These are phyloP conservation scores for Alentia gelatinosa DNA, from an alignment of 2,888 invertebrate species.

Conservation along the genomic window DNA sequence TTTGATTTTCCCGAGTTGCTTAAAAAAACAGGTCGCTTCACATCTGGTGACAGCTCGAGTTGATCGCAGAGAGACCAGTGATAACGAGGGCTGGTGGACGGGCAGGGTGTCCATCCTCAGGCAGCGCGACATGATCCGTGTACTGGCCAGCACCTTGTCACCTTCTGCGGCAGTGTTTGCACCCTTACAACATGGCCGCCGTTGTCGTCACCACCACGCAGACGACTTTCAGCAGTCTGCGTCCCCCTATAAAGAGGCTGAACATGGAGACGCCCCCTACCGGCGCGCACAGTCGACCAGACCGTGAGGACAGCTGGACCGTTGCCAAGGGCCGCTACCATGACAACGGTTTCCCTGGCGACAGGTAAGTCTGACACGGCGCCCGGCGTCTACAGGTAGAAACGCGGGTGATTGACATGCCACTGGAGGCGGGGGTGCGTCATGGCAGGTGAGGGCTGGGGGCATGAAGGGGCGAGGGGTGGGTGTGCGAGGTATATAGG, in stretches of 20 bases:
- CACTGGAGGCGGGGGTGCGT: no score
- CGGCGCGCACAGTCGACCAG: neutral
- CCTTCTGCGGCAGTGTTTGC: no score
- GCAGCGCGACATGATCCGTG: no score
- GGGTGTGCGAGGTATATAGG: neutral
- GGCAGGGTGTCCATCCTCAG: no score
- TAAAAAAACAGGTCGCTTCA: neutral
- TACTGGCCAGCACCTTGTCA: no score
- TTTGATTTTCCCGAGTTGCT: no score
- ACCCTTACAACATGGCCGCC: neutral
- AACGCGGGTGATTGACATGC: no score
- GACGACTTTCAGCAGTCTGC: no score
- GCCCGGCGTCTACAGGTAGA: neutral
- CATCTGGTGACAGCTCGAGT: neutral
- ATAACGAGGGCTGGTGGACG: no score
- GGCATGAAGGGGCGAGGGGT: neutral
- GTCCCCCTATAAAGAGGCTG: neutral
- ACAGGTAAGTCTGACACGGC: neutral
- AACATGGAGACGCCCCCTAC: neutral
- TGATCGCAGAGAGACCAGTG: neutral
- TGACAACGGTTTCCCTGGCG: slow-evolving; percentile 12
- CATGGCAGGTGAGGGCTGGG: neutral
- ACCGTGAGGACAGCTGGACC: neutral
- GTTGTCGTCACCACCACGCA: neutral
- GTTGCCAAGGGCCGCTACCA: slow-evolving; percentile 33